Evolutionary conservation across 53 echinoderm and acorn worm species (phyloP), one percentile per base, ranked within the genome.

Genomic region (Pentamera pediparva): DNA sequence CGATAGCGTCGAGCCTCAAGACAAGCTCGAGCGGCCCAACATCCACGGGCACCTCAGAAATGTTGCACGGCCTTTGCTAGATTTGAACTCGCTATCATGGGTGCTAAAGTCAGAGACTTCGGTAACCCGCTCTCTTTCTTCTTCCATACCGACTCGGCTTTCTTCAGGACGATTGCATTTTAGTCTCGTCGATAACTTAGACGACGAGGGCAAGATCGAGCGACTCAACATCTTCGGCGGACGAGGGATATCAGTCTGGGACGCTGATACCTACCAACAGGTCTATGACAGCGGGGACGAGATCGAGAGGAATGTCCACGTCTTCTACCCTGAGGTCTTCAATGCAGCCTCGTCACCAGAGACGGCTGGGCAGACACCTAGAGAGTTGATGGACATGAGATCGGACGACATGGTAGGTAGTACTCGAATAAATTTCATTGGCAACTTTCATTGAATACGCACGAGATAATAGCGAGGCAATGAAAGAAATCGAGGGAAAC

Each of bases 301-400:
- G 47, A 76, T 85, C 24, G 81, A 77, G 64, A 30, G 51, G 9
- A 51, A 85, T 32, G 69, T 84, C 20, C 38, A 59, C 21, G 37
- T 70, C 28, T 84, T 80, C 35, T 84, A 70, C 31, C 87, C 91
- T 4, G 64, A 83, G 50, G 57, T 90, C 36, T 90, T 90, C 77
- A 90, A 90, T 65, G 83, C 74, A 10, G 49, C 63, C 11, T 74
- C 83, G 8, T 22, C 33, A 6, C 37, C 56, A 18, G 65, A 52
- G 18, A 49, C 70, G 0, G 62, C 58, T 15, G 34, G 39, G 2
- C 58, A 70, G 21, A 39, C 76, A 10, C 83, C 86, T 0, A 71
- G 5, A 27, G 33, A 60, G 24, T 25, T 76, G 4, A 62, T 61
- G 71, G 90, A 90, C 59, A n/a, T 9, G 32, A 62, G 80, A 19